phyloP scores from a whole-genome alignment of 1,140 invertebrate species.

The Armadillidium nasatum region DNA sequence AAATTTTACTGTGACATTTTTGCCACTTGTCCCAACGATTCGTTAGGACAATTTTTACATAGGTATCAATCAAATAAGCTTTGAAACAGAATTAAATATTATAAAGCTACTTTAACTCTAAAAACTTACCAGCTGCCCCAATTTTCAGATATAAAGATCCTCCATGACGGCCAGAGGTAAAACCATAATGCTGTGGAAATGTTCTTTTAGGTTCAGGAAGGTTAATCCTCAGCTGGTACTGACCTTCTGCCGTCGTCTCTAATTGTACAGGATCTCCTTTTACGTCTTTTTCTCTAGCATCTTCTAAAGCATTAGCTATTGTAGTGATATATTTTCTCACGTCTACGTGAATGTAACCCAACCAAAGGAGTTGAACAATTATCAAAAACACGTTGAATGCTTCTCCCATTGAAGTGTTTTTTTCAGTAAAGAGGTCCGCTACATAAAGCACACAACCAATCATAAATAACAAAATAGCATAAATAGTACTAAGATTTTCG shows the following conservation, averaged over 20 bases:
- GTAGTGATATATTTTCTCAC: slow-evolving; percentile 56
- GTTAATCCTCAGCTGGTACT: slow-evolving; percentile 43
- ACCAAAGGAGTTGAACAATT: slow-evolving; percentile 57
- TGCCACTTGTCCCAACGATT: too few relatives aligned
- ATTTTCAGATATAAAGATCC: slow-evolving; percentile 69
- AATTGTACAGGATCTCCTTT: slow-evolving; percentile 54
- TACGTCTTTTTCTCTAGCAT: slow-evolving; percentile 36
- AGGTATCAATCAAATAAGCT: too few relatives aligned
- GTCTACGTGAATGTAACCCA: slow-evolving; percentile 59
- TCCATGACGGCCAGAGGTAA: slow-evolving; percentile 56
- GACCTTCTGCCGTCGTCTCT: slow-evolving; percentile 48
- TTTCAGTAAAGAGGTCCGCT: slow-evolving; percentile 55
- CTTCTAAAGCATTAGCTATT: slow-evolving; percentile 46
- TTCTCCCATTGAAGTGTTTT: slow-evolving; percentile 53
- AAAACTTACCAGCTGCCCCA: slow-evolving; percentile 61
- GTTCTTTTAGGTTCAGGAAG: slow-evolving; percentile 39
- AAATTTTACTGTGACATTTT: too few relatives aligned
- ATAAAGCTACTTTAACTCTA: too few relatives aligned
- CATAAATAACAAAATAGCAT: slow-evolving; percentile 62
- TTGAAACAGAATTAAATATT: too few relatives aligned
- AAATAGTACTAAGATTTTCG: slow-evolving; percentile 55
- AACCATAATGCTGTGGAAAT: slow-evolving; percentile 46
- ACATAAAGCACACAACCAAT: slow-evolving; percentile 61
- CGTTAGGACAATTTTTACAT: too few relatives aligned
- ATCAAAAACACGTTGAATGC: slow-evolving; percentile 61